Evolutionary conservation across 2,797 vertebrate genomes (phyloP).

Genomic region (Choloepus didactylus): DNA sequence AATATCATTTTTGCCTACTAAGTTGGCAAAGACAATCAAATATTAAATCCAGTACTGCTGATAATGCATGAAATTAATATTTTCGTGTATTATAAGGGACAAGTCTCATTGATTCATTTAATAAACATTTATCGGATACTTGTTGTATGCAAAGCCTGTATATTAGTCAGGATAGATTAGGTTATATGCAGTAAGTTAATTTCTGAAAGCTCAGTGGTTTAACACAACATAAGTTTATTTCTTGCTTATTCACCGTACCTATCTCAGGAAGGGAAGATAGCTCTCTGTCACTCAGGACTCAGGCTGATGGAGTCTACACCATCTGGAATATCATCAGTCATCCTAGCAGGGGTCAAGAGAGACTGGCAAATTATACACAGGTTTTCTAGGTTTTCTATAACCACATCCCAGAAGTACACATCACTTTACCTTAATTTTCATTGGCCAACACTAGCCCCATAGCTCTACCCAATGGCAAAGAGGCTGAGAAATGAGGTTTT

Average conservation of each 20-base stretch:
- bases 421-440: neutral
- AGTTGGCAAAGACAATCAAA: constrained; percentile 8
- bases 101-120: neutral
- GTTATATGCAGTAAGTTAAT: neutral
- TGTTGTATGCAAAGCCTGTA: neutral
- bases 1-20: neutral
- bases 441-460: neutral
- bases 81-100: constrained; percentile 14
- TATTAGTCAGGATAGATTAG: neutral
- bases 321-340: neutral
- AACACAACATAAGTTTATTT: neutral
- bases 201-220: neutral
- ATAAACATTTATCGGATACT: neutral
- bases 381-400: neutral
- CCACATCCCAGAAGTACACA: neutral
- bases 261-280: neutral
- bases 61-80: neutral
- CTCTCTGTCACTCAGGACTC: neutral
- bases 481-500: neutral
- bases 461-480: neutral
- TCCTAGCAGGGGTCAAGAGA: neutral
- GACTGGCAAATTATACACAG: neutral
- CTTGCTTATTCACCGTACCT: neutral
- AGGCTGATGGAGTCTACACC: neutral
- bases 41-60: neutral